phyloP scores from a whole-genome alignment of 2,113 vertebrate species.

The Strix aluco region DNA sequence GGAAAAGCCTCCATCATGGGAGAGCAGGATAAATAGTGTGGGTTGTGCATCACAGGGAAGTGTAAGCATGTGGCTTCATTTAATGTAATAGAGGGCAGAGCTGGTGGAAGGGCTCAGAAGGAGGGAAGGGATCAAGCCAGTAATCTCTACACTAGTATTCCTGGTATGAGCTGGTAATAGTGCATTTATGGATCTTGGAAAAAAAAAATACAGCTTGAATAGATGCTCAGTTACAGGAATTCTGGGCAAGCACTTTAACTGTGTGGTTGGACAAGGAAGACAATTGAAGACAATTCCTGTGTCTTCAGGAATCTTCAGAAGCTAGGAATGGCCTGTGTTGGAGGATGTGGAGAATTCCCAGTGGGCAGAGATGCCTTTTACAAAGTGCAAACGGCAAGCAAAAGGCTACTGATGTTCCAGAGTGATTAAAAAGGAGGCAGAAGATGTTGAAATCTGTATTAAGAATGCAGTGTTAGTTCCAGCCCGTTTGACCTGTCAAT shows the following conservation, averaged over 20 bases:
- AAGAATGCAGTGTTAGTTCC: not conserved
- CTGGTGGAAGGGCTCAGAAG: not conserved
- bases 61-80: not conserved
- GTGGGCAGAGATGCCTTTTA: not conserved
- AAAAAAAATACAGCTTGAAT: not conserved
- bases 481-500: not conserved
- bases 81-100: not conserved
- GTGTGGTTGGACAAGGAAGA: not conserved
- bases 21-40: not conserved
- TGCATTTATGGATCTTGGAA: not conserved
- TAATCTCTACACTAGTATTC: not conserved
- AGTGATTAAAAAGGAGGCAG: not conserved
- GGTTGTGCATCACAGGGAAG: not conserved
- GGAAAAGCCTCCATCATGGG: not conserved
- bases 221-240: not conserved
- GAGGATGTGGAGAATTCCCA: not conserved
- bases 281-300: not conserved
- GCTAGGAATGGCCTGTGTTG: not conserved
- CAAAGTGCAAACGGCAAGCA: not conserved
- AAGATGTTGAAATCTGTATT: not conserved
- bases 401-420: not conserved
- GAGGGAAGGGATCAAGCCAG: not conserved
- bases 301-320: not conserved
- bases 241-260: not conserved
- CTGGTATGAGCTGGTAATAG: not conserved